These are phyloP conservation scores for Vimba vimba DNA, from an alignment of 2,113 vertebrate species.

Conservation along the genomic window DNA sequence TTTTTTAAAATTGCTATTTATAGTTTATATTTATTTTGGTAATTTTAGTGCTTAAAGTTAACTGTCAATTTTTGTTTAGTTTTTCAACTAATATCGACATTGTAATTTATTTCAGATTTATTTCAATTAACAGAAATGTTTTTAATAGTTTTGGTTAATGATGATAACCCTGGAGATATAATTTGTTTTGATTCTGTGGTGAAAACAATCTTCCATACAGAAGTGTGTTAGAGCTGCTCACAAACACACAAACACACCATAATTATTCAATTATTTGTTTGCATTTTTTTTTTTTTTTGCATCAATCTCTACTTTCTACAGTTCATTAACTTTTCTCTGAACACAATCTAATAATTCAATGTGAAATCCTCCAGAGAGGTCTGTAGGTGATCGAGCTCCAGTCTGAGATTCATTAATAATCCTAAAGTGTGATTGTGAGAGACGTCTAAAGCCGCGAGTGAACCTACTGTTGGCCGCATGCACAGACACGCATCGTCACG, in stretches of 20 bases:
- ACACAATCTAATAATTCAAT: background rate
- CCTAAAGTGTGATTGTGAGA: background rate
- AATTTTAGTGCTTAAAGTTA: too few relatives aligned
- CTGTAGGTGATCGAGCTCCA: background rate
- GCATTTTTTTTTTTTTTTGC: background rate
- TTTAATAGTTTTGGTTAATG: too few relatives aligned
- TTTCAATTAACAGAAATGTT: too few relatives aligned
- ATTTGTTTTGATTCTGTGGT: too few relatives aligned
- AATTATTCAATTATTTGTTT: background rate
- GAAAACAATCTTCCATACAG: too few relatives aligned
- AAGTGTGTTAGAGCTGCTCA: background rate
- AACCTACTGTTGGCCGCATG: constrained; percentile 15
- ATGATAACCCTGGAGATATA: too few relatives aligned
- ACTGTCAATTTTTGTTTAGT: too few relatives aligned
- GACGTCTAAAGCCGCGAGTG: background rate
- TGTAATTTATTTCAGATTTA: too few relatives aligned
- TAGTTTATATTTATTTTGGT: too few relatives aligned
- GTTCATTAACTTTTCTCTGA: background rate
- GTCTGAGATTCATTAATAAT: too few relatives aligned
- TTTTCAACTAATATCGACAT: too few relatives aligned
- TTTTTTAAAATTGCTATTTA: too few relatives aligned
- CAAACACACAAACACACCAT: background rate
- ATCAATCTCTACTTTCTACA: background rate
- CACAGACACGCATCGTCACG: background rate
- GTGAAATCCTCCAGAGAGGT: background rate